Evolutionary conservation across 2,113 vertebrate genomes (phyloP).

Genomic region (Eleginops maclovinus): DNA sequence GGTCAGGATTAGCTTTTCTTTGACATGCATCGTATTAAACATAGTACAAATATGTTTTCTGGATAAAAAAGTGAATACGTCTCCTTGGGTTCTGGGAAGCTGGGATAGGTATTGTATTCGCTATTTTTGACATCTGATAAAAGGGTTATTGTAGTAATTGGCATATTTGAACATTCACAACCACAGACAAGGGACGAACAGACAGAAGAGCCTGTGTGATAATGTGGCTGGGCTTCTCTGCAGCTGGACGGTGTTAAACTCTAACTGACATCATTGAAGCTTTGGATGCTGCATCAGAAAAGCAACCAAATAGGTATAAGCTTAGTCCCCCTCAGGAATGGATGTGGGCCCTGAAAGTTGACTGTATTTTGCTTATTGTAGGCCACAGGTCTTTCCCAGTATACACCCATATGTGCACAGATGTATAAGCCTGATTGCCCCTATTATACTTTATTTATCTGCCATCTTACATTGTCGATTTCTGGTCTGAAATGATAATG

Average conservation of each 20-base stretch:
- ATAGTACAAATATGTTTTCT: too few relatives aligned
- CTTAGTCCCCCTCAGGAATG: background rate
- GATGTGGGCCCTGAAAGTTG: background rate
- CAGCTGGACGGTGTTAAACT: background rate
- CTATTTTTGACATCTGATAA: too few relatives aligned
- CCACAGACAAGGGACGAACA: background rate
- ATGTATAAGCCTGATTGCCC: background rate
- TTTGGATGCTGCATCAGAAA: background rate
- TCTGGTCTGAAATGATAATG: slow-evolving; percentile 18
- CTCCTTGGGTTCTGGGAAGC: too few relatives aligned
- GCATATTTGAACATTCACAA: background rate
- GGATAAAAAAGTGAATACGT: too few relatives aligned
- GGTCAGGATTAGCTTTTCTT: too few relatives aligned
- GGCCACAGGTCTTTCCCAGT: background rate
- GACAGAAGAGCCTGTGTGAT: background rate
- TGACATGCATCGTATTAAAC: too few relatives aligned
- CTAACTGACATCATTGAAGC: background rate
- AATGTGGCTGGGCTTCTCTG: background rate
- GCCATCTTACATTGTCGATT: slow-evolving; percentile 7
- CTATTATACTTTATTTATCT: slow-evolving; percentile 3
- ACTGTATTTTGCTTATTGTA: background rate
- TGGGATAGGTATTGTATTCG: too few relatives aligned
- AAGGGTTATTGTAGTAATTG: background rate
- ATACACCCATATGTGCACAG: background rate
- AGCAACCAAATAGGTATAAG: background rate